Percentiles rank a stretch among this genome's conserved stretches.
These are phyloP conservation scores for Jordanella pulchra DNA, from an alignment of 2,797 vertebrate species.

Conservation along the genomic window DNA sequence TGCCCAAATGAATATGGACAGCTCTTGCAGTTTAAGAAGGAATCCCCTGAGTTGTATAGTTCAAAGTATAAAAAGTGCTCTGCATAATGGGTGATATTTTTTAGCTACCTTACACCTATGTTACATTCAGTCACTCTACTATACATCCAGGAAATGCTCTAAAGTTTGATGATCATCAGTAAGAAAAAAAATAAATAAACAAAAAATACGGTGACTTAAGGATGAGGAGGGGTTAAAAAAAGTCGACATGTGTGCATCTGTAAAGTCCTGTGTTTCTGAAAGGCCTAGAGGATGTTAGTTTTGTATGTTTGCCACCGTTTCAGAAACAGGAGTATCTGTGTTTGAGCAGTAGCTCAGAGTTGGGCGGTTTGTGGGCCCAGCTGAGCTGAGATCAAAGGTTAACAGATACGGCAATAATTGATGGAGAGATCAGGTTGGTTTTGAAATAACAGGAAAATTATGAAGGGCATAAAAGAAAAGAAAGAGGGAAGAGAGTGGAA, in stretches of 20 bases:
- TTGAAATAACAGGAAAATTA: slow-evolving; percentile 29
- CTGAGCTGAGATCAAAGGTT: slow-evolving; percentile 78
- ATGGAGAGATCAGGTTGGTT: slow-evolving; percentile 32
- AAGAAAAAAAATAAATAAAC: slow-evolving; percentile 23
- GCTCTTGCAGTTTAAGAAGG: slow-evolving; percentile 38
- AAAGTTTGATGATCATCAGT: slow-evolving; percentile 53
- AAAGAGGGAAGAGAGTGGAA: slow-evolving; percentile 49
- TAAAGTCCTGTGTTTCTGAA: slow-evolving; percentile 58
- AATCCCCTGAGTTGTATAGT: slow-evolving; percentile 68
- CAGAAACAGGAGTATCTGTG: slow-evolving; percentile 85
- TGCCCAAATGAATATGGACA: slow-evolving; percentile 36
- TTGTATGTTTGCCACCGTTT: slow-evolving; percentile 46
- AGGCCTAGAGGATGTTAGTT: slow-evolving; percentile 32
- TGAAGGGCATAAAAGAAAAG: slow-evolving; percentile 39
- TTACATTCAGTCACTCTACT: slow-evolving; percentile 24
- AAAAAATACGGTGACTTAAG: slow-evolving; percentile 26
- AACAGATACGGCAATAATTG: slow-evolving; percentile 53
- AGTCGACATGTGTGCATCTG: slow-evolving; percentile 11
- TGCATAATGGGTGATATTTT: slow-evolving; percentile 30
- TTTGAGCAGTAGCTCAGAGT: slow-evolving; percentile 79
- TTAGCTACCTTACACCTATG: slow-evolving; percentile 19
- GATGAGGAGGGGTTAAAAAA: neutral
- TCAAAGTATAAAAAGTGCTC: slow-evolving; percentile 54
- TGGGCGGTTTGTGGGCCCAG: slow-evolving; percentile 77
- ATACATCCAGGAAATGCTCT: slow-evolving; percentile 17